Evolutionary conservation across 2,888 invertebrate genomes (phyloP), one percentile per base, ranked within the genome.

Genomic region (Formica aserva): DNA sequence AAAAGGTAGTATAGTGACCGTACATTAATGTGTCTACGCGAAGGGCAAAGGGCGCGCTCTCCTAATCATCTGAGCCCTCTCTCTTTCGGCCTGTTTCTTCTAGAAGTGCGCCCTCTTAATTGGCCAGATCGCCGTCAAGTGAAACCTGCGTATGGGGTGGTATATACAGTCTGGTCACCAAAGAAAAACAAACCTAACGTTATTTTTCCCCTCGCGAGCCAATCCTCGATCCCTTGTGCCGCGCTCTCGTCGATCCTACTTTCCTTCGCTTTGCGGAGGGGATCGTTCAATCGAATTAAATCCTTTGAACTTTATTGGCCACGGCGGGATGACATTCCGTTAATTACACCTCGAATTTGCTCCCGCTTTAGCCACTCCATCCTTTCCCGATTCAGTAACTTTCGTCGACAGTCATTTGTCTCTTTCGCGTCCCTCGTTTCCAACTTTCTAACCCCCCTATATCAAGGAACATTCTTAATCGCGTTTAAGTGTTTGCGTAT

Each of bases 221-320:
- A 80, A 71, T 57, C 66, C 65, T 38, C 35, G 4, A 66, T n/a
- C 57, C 86, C 77, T 82, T 76, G 82, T 80, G 55, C 75, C 85
- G 57, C 76, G 63, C 82, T 84, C 72, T 86, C 85, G 85, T 83
- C 90, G 83, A 91, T 89, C 87, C 84, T 84, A 86, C 88, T 89
- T 88, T 83, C 86, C 83, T 74, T 71, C 48, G 62, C 29, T 38
- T 75, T 69, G 57, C 82, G 82, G 72, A 72, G 80, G 80, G 60
- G 86, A 86, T 88, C 88, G 87, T 74, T 87, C 87, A 84, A 87
- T 84, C 86, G 87, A 84, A 90, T 91, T 91, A 91, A 89, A 89
- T 85, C 88, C 92, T 91, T 91, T 91, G 89, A 92, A 91, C 89
- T 90, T 89, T 88, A 89, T 89, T 86, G 87, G 82, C 86, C 84